These are phyloP conservation scores for Tridacna crocea DNA, from an alignment of 2,888 invertebrate species.

Conservation along the genomic window DNA sequence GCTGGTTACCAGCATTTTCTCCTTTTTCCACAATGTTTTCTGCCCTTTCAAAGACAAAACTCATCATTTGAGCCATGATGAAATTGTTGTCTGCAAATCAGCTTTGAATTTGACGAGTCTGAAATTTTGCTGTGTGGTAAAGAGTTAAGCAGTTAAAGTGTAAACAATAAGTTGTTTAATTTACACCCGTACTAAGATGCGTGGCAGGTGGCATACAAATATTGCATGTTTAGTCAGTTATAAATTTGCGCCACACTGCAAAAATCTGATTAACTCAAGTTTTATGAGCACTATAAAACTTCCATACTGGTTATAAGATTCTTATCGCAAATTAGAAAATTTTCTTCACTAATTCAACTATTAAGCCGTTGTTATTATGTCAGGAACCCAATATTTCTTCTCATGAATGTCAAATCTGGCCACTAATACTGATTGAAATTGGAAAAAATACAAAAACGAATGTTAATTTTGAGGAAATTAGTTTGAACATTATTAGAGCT, in stretches of 20 bases:
- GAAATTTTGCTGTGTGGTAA: too few relatives aligned
- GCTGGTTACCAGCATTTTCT: too few relatives aligned
- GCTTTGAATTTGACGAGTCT: too few relatives aligned
- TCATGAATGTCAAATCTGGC: slow-evolving; percentile 38
- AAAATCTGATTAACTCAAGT: slow-evolving; percentile 59
- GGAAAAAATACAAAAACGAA: slow-evolving; percentile 45
- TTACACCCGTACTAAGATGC: slow-evolving; percentile 26
- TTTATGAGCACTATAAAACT: slow-evolving; percentile 56
- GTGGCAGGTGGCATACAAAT: slow-evolving; percentile 46
- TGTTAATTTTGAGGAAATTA: slow-evolving; percentile 59
- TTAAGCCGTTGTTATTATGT: slow-evolving; percentile 48
- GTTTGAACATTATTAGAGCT: slow-evolving; percentile 50
- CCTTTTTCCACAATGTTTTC: too few relatives aligned
- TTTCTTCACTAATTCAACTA: slow-evolving; percentile 59
- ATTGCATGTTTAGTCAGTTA: slow-evolving; percentile 42
- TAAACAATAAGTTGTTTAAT: slow-evolving; percentile 23
- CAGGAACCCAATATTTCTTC: slow-evolving; percentile 30
- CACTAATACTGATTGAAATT: slow-evolving; percentile 45
- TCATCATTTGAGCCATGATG: too few relatives aligned
- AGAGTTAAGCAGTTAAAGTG: too few relatives aligned
- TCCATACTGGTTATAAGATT: slow-evolving; percentile 43
- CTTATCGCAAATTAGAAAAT: slow-evolving; percentile 63
- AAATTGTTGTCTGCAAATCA: too few relatives aligned
- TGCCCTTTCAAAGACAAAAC: too few relatives aligned
- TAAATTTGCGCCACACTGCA: slow-evolving; percentile 51